These are phyloP conservation scores for Catalaphyllia jardinei DNA, from an alignment of 64 coral and sea anemone genomes.

Conservation along the genomic window DNA sequence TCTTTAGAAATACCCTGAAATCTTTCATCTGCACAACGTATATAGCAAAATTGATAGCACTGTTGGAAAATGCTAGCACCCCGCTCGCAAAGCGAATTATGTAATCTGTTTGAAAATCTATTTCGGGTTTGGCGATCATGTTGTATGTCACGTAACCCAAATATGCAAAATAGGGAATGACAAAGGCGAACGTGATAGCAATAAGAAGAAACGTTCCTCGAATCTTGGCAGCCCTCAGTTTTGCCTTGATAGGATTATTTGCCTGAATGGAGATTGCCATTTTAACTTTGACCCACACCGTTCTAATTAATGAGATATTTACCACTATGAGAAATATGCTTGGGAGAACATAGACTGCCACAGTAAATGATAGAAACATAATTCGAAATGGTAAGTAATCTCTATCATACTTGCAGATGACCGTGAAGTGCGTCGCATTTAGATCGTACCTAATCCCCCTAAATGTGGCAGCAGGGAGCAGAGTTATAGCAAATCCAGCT, in stretches of 20 bases:
- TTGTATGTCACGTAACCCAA: constrained; percentile 18
- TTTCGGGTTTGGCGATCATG: constrained; percentile 5
- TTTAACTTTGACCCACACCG: background rate
- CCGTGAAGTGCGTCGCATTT: background rate
- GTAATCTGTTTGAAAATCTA: constrained; percentile 18
- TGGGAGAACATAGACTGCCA: background rate
- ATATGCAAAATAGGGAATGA: constrained; percentile 35
- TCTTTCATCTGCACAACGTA: background rate
- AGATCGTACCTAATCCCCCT: background rate
- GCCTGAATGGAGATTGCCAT: background rate
- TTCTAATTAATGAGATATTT: background rate
- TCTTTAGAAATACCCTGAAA: background rate
- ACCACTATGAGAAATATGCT: constrained; percentile 9
- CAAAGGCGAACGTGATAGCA: constrained; percentile 29
- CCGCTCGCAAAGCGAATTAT: background rate
- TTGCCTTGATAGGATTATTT: background rate
- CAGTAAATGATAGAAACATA: constrained; percentile 30
- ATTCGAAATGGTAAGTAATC: background rate
- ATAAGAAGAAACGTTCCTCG: constrained; percentile 14
- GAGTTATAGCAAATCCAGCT: background rate
- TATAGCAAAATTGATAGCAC: constrained; percentile 17
- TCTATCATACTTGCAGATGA: constrained; percentile 33
- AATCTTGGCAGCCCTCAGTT: background rate
- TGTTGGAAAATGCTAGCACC: background rate
- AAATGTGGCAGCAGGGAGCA: background rate